Evolutionary conservation across 1,140 invertebrate species (phyloP).

Genomic region (Lethocerus indicus): DNA sequence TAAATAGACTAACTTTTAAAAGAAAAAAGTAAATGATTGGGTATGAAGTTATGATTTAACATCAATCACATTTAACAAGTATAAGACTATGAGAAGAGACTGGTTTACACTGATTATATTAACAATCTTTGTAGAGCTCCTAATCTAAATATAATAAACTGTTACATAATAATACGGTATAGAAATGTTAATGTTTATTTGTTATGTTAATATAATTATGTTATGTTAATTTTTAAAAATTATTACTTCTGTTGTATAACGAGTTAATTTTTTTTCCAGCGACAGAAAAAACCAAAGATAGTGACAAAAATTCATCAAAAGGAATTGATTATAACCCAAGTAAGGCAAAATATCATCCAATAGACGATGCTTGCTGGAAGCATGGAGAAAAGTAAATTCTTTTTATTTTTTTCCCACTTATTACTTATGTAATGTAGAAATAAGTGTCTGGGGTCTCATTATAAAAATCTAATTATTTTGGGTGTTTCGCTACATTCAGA

Average conservation of each 20-base stretch:
- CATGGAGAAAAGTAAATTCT: slow-evolving; percentile 44
- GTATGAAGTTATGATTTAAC: too few relatives aligned
- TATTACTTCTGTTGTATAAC: too few relatives aligned
- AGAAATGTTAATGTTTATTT: neutral
- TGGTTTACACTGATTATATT: too few relatives aligned
- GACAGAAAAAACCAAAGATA: too few relatives aligned
- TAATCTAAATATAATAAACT: neutral
- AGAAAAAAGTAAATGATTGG: too few relatives aligned
- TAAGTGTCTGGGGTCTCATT: too few relatives aligned
- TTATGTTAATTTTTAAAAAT: neutral
- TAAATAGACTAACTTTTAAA: too few relatives aligned
- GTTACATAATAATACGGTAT: neutral
- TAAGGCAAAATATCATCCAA: slow-evolving; percentile 59
- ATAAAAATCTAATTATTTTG: too few relatives aligned
- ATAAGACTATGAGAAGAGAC: too few relatives aligned
- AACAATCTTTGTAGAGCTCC: neutral
- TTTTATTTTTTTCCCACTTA: neutral
- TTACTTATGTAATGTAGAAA: neutral
- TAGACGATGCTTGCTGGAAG: slow-evolving; percentile 80
- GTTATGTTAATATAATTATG: neutral
- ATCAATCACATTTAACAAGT: too few relatives aligned
- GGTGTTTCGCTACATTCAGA: too few relatives aligned
- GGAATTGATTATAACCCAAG: slow-evolving; percentile 79
- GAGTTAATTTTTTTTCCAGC: too few relatives aligned
- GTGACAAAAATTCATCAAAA: slow-evolving; percentile 23